Evolutionary conservation across 1,140 invertebrate species (phyloP).

Genomic region (Eriocheir sinensis): DNA sequence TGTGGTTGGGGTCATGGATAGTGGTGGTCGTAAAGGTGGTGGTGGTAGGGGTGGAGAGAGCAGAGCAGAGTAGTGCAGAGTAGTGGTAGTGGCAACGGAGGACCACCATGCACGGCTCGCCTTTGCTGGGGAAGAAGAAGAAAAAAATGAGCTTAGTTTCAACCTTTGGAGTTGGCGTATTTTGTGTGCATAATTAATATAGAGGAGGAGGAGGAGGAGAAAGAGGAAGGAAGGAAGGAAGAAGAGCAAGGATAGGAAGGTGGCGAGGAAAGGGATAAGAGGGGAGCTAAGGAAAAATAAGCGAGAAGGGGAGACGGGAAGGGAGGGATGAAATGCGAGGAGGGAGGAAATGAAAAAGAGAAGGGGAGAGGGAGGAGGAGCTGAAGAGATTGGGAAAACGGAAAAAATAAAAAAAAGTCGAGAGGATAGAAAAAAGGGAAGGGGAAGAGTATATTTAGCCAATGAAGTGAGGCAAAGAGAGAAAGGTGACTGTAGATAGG

Average conservation of each 20-base stretch:
- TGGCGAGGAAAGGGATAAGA: neutral
- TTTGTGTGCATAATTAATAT: constrained; percentile 5
- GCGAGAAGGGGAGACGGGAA: neutral
- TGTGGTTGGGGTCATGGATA: neutral
- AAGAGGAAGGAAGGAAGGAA: neutral
- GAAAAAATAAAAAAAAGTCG: neutral
- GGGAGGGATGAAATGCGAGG: neutral
- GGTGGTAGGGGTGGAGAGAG: neutral
- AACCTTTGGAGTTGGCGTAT: neutral
- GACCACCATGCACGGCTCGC: neutral
- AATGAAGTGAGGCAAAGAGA: neutral
- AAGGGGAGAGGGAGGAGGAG: too few relatives aligned
- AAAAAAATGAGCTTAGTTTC: constrained; percentile 8
- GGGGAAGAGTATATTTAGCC: neutral
- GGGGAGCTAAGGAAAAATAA: neutral
- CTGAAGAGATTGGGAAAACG: neutral
- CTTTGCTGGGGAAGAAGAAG: neutral
- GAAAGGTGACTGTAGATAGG: neutral
- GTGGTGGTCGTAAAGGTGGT: neutral
- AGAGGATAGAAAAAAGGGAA: neutral
- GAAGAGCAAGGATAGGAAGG: neutral
- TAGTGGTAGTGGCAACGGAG: neutral
- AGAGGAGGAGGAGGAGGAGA: neutral
- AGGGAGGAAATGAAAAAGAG: neutral
- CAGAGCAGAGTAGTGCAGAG: neutral